A percentile compares a stretch with the other conserved stretches of the same genome.
These are phyloP conservation scores for Melanostoma scalare DNA, from an alignment of 2,888 invertebrate genomes.

Conservation along the genomic window DNA sequence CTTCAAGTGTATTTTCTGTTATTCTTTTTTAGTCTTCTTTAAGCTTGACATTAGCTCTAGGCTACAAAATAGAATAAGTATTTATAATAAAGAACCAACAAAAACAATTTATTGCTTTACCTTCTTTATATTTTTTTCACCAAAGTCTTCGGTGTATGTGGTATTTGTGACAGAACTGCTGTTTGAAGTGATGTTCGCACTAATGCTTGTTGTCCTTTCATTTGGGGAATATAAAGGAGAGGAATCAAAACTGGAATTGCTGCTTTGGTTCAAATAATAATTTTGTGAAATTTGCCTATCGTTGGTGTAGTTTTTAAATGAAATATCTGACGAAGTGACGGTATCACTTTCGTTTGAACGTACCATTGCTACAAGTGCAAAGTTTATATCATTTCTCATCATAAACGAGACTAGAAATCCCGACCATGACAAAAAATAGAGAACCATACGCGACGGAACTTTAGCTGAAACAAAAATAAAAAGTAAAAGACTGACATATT, in stretches of 20 bases:
- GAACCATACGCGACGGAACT: slow-evolving; percentile 87
- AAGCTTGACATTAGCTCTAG: no score
- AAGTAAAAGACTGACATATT: background rate
- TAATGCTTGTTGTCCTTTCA: slow-evolving; percentile 10
- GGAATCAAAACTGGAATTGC: slow-evolving; percentile 23
- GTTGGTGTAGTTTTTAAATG: slow-evolving; percentile 9
- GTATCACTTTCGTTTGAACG: slow-evolving; percentile 74
- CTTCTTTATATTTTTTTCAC: slow-evolving; percentile 18
- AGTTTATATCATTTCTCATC: slow-evolving; percentile 89
- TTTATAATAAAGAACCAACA: no score
- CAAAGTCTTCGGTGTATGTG: slow-evolving; percentile 1
- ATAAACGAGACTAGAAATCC: slow-evolving; percentile 89
- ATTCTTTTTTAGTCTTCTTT: no score
- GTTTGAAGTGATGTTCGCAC: slow-evolving; percentile 8
- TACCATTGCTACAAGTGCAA: slow-evolving; percentile 88
- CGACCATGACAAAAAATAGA: slow-evolving; percentile 88
- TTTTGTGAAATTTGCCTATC: slow-evolving; percentile 12
- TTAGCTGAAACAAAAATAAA: slow-evolving; percentile 80
- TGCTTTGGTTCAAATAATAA: slow-evolving; percentile 34
- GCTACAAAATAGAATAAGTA: no score
- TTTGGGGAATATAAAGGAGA: background rate
- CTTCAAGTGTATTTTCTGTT: no score
- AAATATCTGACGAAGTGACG: slow-evolving; percentile 1
- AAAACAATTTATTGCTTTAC: slow-evolving; percentile 1
- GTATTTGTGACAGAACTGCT: slow-evolving; percentile 13